These are phyloP conservation scores for Cremastinae sp. DNA, from an alignment of 2,888 invertebrate species.

Conservation along the genomic window DNA sequence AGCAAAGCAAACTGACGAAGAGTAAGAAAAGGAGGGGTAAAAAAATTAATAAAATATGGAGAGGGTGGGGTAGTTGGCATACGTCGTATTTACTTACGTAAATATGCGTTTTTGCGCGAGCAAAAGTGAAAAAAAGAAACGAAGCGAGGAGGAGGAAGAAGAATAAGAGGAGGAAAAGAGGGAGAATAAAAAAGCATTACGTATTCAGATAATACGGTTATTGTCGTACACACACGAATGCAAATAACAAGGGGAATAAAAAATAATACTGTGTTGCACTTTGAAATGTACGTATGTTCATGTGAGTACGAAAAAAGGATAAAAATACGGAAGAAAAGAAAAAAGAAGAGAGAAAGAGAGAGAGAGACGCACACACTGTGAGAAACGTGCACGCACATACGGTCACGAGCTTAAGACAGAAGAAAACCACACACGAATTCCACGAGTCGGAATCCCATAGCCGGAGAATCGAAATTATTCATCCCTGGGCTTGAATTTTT, in stretches of 20 bases:
- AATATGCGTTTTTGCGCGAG: slow-evolving; percentile 48
- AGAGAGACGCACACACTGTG: slow-evolving; percentile 4
- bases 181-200: neutral
- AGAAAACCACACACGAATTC: slow-evolving; percentile 64
- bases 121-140: slow-evolving; percentile 36
- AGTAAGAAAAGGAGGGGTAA: slow-evolving; percentile 8
- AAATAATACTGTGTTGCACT: slow-evolving; percentile 48
- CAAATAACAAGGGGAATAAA: slow-evolving; percentile 55
- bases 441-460: slow-evolving; percentile 60
- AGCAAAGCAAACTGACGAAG: slow-evolving; percentile 23
- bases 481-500: slow-evolving; percentile 75
- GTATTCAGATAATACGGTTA: slow-evolving; percentile 52
- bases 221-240: slow-evolving; percentile 38
- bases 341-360: slow-evolving; percentile 63
- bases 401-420: slow-evolving; percentile 52
- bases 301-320: no score
- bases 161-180: slow-evolving; percentile 39
- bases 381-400: slow-evolving; percentile 16
- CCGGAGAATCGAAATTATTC: slow-evolving; percentile 79
- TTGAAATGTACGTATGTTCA: slow-evolving; percentile 52
- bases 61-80: neutral
- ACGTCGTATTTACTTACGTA: slow-evolving; percentile 50
- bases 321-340: slow-evolving; percentile 64
- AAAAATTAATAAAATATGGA: slow-evolving; percentile 23
- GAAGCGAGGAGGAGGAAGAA: slow-evolving; percentile 23